Percentiles rank a stretch among this genome's conserved stretches.
Evolutionary conservation across 2,888 invertebrate genomes (phyloP).

Genomic region (Branchipolynoe longqiensis): DNA sequence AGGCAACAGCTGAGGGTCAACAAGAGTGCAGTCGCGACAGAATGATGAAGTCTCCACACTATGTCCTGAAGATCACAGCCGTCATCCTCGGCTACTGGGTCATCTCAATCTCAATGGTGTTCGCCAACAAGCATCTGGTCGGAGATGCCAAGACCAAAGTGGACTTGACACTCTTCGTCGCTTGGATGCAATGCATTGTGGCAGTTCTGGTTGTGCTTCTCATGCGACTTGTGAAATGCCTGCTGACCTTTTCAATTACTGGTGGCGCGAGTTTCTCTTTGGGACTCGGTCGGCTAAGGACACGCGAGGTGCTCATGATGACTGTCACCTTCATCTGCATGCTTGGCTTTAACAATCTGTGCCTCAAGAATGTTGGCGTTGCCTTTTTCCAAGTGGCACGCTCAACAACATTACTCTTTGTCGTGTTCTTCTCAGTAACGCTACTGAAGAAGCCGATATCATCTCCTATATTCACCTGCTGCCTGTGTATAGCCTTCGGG

Average conservation of each 20-base stretch:
- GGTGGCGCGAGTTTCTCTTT: not conserved
- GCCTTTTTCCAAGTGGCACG: conserved; percentile 81
- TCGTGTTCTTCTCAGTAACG: conserved; percentile 76
- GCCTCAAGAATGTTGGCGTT: conserved; percentile 80
- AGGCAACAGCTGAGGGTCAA: no score
- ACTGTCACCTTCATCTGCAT: conserved; percentile 76
- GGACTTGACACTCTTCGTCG: conserved; percentile 79
- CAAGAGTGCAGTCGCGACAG: no score
- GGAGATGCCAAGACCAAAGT: conserved; percentile 84
- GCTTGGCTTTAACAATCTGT: conserved; percentile 80
- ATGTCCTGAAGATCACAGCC: conserved; percentile 63
- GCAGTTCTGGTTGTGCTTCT: conserved; percentile 72
- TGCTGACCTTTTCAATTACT: not conserved
- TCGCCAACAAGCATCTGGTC: conserved; percentile 94
- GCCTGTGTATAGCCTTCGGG: conserved; percentile 76
- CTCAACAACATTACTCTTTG: conserved; percentile 80
- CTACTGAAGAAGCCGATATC: conserved; percentile 75
- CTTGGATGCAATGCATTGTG: conserved; percentile 79
- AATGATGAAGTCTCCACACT: no score
- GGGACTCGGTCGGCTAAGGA: conserved; percentile 16
- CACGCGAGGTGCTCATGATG: conserved; percentile 72
- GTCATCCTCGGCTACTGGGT: conserved; percentile 84
- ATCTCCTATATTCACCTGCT: conserved; percentile 72
- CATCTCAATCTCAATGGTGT: conserved; percentile 95
- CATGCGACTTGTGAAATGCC: not conserved